Percentiles rank a stretch among this genome's conserved stretches.
Conservation (phyloP, 2,888 invertebrate genomes). For the Idaea biselata region DNA sequence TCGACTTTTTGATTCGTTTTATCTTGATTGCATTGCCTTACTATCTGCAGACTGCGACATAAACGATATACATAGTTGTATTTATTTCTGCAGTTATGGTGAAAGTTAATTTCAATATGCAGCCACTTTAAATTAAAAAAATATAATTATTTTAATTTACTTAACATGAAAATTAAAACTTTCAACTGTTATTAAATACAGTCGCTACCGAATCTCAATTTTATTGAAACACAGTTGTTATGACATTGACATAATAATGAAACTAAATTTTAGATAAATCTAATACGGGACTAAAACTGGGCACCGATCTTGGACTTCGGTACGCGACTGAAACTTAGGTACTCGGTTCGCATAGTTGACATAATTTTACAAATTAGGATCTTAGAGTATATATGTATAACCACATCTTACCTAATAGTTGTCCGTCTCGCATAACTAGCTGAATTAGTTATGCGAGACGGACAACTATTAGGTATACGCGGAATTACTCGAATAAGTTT, state of each 20-base stretch:
- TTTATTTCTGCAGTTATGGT: not conserved
- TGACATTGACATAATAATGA: not conserved
- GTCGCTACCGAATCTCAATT: not conserved
- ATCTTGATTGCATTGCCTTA: constrained; percentile 41
- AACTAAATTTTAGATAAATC: too few species aligned
- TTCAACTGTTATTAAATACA: not conserved
- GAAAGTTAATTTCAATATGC: constrained; percentile 3
- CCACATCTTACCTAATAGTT: too few species aligned
- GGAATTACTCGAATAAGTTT: too few species aligned
- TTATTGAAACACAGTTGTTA: not conserved
- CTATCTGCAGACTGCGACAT: constrained; percentile 9
- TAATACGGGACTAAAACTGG: too few species aligned
- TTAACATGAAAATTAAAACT: not conserved
- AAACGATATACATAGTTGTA: constrained; percentile 14
- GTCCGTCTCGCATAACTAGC: too few species aligned
- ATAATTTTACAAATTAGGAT: too few species aligned
- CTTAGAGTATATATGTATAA: too few species aligned
- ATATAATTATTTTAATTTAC: not conserved
- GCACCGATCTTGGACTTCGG: too few species aligned
- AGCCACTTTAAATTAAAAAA: not conserved
- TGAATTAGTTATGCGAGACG: too few species aligned
- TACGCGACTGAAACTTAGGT: too few species aligned
- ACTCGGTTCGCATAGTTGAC: too few species aligned
- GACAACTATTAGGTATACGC: too few species aligned
- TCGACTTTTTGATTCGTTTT: constrained; percentile 47